Conservation (phyloP, 2,888 invertebrate genomes). For the Sminthurinus aureus region DNA sequence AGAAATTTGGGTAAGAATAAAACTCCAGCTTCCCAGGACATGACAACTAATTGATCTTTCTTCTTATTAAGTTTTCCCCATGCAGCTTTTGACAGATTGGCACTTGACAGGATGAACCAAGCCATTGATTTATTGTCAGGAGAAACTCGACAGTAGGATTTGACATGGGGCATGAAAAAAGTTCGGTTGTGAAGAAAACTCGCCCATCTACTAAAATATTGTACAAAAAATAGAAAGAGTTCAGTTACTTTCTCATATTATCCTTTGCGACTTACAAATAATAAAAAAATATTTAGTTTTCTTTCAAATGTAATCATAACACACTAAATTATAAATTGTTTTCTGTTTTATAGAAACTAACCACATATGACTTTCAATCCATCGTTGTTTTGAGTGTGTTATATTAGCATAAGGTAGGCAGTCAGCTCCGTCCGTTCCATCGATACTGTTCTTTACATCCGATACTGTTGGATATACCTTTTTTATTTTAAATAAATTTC, state of each 20-base stretch:
- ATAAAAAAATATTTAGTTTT: too few species aligned
- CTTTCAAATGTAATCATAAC: too few species aligned
- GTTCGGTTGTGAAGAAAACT: constrained; percentile 66
- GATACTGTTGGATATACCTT: constrained; percentile 77
- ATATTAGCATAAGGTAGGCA: constrained; percentile 86
- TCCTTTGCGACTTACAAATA: too few species aligned
- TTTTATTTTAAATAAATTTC: neutral
- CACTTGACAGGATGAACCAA: constrained; percentile 89
- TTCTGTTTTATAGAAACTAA: constrained; percentile 65
- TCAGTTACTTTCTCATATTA: neutral
- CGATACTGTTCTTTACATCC: constrained; percentile 86
- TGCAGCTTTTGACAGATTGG: constrained; percentile 96
- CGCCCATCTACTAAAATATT: constrained; percentile 78
- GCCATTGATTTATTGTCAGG: constrained; percentile 73
- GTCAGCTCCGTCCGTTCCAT: constrained; percentile 83
- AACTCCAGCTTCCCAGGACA: constrained; percentile 92
- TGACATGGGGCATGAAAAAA: constrained; percentile 93
- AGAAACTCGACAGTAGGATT: constrained; percentile 82
- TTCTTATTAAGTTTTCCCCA: constrained; percentile 80
- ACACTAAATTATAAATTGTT: too few species aligned
- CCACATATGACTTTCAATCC: constrained; percentile 81
- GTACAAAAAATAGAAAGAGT: constrained; percentile 44
- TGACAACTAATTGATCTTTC: constrained; percentile 70
- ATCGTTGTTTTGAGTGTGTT: constrained; percentile 82
- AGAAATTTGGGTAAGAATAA: constrained; percentile 83